Percentiles rank a stretch among this genome's conserved stretches.
Evolutionary conservation across 2,113 vertebrate species (phyloP).

Genomic region (Mus spicilegus): DNA sequence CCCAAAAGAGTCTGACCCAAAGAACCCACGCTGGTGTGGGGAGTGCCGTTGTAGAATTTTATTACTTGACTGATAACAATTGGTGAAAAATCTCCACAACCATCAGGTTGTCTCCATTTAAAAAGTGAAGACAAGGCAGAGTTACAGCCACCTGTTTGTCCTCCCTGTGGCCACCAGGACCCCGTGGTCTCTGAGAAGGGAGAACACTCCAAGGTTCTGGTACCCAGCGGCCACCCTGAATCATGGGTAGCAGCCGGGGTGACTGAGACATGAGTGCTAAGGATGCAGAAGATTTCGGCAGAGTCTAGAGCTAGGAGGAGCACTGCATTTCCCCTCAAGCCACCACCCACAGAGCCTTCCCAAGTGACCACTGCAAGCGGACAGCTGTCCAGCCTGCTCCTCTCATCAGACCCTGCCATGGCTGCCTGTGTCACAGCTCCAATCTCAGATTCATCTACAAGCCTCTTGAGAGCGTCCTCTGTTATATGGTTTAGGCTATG

Average conservation of each 20-base stretch:
- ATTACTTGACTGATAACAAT: not conserved
- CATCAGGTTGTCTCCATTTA: not conserved
- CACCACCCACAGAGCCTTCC: not conserved
- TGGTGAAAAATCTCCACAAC: not conserved
- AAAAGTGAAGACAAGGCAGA: not conserved
- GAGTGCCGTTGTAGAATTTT: fast-evolving
- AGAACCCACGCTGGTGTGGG: fast-evolving
- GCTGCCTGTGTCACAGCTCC: not conserved
- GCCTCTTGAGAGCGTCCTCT: not conserved
- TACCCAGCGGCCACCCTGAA: not conserved
- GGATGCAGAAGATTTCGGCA: fast-evolving
- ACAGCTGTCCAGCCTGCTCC: not conserved
- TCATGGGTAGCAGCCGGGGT: not conserved
- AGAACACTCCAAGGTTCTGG: not conserved
- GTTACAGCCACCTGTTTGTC: not conserved
- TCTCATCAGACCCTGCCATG: fast-evolving
- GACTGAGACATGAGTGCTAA: not conserved
- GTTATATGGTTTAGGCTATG: not conserved
- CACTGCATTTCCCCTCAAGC: not conserved
- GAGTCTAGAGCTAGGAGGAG: no score
- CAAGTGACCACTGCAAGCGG: fast-evolving
- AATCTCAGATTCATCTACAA: fast-evolving
- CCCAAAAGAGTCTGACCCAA: not conserved
- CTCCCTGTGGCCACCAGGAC: fast-evolving
- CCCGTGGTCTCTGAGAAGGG: not conserved